Evolutionary conservation across 2,888 invertebrate species (phyloP).

Genomic region (Azorinus chamasolen): DNA sequence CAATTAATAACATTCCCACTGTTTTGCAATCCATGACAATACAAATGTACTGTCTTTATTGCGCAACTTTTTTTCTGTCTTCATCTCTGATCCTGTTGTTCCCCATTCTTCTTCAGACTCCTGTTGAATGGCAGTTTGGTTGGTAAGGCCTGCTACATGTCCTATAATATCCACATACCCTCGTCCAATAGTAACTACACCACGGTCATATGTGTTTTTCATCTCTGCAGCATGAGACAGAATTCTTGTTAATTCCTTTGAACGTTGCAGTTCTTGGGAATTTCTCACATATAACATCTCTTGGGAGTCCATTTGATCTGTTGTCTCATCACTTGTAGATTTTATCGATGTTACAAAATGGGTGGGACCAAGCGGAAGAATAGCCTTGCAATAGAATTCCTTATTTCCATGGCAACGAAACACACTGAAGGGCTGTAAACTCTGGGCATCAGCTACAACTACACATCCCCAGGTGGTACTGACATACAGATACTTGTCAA

Average conservation of each 20-base stretch:
- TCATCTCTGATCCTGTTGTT: slow-evolving; percentile 26
- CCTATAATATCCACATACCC: slow-evolving; percentile 75
- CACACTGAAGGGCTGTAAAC: slow-evolving; percentile 95
- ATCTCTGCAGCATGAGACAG: too few relatives aligned
- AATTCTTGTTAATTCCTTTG: not conserved
- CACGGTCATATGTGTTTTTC: slow-evolving; percentile 38
- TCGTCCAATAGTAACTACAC: slow-evolving; percentile 75
- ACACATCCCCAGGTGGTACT: slow-evolving; percentile 98
- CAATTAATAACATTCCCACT: slow-evolving; percentile 78
- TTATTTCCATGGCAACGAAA: slow-evolving; percentile 89
- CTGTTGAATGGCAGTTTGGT: slow-evolving; percentile 20
- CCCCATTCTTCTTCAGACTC: slow-evolving; percentile 45
- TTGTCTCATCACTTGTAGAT: not conserved
- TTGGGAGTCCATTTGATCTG: not conserved
- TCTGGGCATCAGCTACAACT: slow-evolving; percentile 93
- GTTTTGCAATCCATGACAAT: slow-evolving; percentile 75
- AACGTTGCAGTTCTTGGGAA: not conserved
- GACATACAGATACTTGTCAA: slow-evolving; percentile 90
- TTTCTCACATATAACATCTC: slow-evolving; percentile 1
- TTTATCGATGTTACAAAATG: not conserved
- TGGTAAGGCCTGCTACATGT: slow-evolving; percentile 36
- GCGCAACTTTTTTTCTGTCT: slow-evolving; percentile 17
- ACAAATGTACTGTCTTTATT: slow-evolving; percentile 63
- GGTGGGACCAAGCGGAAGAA: slow-evolving; percentile 69
- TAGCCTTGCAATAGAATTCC: slow-evolving; percentile 77